Percentiles rank a stretch among this genome's conserved stretches.
These are phyloP conservation scores for Drosophila differens DNA, from an alignment of 2,888 invertebrate species.

Conservation along the genomic window DNA sequence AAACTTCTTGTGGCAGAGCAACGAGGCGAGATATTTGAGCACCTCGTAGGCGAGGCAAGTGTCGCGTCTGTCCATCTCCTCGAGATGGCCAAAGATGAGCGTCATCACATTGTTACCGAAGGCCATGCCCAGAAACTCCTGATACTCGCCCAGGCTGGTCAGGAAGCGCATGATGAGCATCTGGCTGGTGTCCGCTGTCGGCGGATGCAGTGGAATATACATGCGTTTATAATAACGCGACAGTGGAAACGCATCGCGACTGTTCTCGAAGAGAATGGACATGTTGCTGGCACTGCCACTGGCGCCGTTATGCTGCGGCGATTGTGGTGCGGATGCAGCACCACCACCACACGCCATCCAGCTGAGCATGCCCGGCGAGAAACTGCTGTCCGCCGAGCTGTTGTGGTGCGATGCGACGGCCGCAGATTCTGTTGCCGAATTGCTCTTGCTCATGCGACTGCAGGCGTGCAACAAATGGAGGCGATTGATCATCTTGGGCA, in stretches of 20 bases:
- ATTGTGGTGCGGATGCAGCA: constrained; percentile 81
- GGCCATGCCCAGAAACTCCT: constrained; percentile 97
- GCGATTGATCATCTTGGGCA: constrained; percentile 94
- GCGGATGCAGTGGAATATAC: constrained; percentile 93
- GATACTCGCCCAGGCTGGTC: constrained; percentile 99
- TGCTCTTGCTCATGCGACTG: constrained; percentile 68
- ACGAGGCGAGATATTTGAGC: constrained; percentile 95
- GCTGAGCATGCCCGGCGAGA: constrained; percentile 82
- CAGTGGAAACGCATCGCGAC: constrained; percentile 80
- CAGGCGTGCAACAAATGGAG: constrained; percentile 89
- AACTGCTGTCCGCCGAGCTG: constrained; percentile 57
- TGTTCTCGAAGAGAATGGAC: constrained; percentile 84
- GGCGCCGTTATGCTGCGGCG: constrained; percentile 78
- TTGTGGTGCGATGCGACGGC: constrained; percentile 32
- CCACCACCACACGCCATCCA: constrained; percentile 76
- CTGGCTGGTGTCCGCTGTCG: constrained; percentile 94
- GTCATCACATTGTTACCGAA: constrained; percentile 97
- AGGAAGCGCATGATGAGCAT: constrained; percentile 96
- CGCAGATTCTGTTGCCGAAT: constrained; percentile 36
- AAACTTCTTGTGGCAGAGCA: constrained; percentile 99
- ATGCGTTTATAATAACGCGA: constrained; percentile 81
- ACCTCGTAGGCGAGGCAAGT: constrained; percentile 98
- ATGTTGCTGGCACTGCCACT: constrained; percentile 80
- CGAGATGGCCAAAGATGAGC: constrained; percentile 95
- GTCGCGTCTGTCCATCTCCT: constrained; percentile 94